phyloP scores from a whole-genome alignment of 2,113 vertebrate species.

The Lagenorhynchus albirostris region DNA sequence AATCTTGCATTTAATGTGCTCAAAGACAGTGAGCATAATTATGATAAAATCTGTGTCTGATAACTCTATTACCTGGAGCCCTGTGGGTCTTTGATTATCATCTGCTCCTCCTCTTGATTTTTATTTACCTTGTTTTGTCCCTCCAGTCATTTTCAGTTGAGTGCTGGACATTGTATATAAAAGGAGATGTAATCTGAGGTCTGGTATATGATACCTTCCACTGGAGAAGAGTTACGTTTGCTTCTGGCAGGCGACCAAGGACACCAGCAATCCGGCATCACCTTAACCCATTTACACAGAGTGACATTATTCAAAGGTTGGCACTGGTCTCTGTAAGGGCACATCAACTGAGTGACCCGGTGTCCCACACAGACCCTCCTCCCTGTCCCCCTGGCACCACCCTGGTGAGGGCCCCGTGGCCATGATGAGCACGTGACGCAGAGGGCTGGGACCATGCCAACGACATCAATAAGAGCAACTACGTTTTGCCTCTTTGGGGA shows the following conservation, averaged over 20 bases:
- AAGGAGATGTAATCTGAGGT: background rate
- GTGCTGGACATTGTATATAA: background rate
- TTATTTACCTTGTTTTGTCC: background rate
- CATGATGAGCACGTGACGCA: too few relatives aligned
- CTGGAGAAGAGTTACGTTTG: background rate
- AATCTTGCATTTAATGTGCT: background rate
- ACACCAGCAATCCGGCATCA: background rate
- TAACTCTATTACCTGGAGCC: background rate
- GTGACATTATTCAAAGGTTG: background rate
- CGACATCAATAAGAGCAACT: background rate
- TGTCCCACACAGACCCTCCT: background rate
- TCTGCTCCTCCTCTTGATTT: background rate
- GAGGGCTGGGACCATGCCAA: background rate
- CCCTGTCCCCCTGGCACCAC: background rate
- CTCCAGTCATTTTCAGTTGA: background rate
- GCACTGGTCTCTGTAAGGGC: too few relatives aligned
- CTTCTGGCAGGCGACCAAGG: background rate
- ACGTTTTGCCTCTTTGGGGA: background rate
- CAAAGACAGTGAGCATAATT: background rate
- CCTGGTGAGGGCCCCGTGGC: background rate
- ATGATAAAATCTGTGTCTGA: too few relatives aligned
- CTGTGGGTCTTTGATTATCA: background rate
- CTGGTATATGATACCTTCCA: accelerated
- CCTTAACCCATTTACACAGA: background rate
- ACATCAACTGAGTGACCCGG: too few relatives aligned